These are phyloP conservation scores for Eidolon helvum DNA, from an alignment of 2,113 vertebrate species.

Conservation along the genomic window DNA sequence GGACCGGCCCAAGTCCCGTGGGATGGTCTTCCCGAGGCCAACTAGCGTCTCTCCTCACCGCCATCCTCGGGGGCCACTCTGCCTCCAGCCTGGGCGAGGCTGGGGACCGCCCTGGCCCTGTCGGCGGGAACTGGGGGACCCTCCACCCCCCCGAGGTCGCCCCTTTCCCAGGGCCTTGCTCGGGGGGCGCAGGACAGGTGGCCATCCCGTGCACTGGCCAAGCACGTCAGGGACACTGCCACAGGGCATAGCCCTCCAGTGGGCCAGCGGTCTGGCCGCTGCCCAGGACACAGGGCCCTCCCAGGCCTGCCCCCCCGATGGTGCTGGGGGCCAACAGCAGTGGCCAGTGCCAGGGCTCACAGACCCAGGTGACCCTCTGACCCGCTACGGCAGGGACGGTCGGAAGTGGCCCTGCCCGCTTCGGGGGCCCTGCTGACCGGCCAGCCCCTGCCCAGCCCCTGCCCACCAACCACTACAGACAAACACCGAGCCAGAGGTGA, in stretches of 20 bases:
- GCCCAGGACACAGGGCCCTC: fast-evolving
- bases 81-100: neutral
- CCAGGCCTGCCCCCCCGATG: fast-evolving
- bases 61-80: too few species aligned
- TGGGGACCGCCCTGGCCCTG: neutral
- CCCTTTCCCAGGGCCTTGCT: neutral
- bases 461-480: fast-evolving
- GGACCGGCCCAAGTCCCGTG: neutral
- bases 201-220: neutral
- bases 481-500: neutral
- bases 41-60: neutral
- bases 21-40: neutral
- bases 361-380: neutral
- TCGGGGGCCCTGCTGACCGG: neutral
- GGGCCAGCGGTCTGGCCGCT: neutral
- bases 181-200: too few species aligned
- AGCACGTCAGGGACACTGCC: neutral
- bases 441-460: neutral
- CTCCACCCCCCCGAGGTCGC: too few species aligned
- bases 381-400: neutral
- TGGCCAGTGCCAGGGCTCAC: too few species aligned
- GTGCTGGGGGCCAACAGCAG: fast-evolving
- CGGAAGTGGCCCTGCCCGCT: neutral
- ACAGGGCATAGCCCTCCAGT: fast-evolving
- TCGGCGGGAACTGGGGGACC: too few species aligned